These are phyloP conservation scores for Pterocles orientalis DNA, from an alignment of 2,113 vertebrate genomes.

Conservation along the genomic window DNA sequence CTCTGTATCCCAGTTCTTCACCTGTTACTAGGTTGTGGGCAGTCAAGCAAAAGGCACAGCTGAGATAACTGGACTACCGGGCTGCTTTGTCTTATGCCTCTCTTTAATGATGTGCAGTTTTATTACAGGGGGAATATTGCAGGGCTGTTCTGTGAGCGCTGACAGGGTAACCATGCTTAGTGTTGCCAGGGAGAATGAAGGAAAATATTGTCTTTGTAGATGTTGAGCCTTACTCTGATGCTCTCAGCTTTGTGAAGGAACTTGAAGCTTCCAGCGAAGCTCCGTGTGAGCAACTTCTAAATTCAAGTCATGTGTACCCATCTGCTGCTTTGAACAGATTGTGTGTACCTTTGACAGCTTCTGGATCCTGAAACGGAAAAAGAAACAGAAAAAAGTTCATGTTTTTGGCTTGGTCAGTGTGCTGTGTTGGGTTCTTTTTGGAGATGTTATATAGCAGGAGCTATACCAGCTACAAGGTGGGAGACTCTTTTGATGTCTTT, in stretches of 20 bases:
- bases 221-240: neutral
- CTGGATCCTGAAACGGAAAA: neutral
- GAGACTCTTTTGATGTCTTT: neutral
- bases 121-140: neutral
- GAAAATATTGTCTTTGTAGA: neutral
- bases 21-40: neutral
- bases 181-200: neutral
- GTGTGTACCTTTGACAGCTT: neutral
- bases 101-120: neutral
- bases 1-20: neutral
- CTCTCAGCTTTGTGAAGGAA: neutral
- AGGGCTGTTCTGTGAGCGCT: neutral
- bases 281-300: neutral
- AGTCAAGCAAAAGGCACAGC: neutral
- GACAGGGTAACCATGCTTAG: neutral
- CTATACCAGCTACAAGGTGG: neutral
- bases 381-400: neutral
- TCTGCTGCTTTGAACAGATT: neutral
- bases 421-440: neutral
- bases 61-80: neutral
- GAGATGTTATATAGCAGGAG: neutral
- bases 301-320: neutral
- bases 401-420: neutral
- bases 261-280: neutral
- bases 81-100: neutral